A percentile compares a stretch with the other conserved stretches of the same genome.
Evolutionary conservation across 2,888 invertebrate species (phyloP).

Genomic region (Caradrina clavipalpis): DNA sequence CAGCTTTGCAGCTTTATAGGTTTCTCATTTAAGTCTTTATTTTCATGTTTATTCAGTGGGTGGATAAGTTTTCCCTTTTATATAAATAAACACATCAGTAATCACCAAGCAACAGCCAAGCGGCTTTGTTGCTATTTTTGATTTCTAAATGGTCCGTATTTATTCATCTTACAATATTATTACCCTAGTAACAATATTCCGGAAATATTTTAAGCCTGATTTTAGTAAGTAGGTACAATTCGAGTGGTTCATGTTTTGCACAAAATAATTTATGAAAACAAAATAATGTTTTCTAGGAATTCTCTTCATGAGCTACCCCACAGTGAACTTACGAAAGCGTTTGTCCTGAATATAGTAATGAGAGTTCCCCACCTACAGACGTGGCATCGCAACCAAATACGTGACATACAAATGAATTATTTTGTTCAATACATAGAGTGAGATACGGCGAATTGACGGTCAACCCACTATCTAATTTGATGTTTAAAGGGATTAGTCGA

Average conservation of each 20-base stretch:
- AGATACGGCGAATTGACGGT: constrained; percentile 3
- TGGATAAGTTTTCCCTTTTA: no score
- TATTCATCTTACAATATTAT: no score
- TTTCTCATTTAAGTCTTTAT: no score
- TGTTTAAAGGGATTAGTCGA: background rate
- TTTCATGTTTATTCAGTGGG: no score
- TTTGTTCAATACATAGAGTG: constrained; percentile 4
- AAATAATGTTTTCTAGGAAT: constrained; percentile 10
- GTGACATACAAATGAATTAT: constrained; percentile 24
- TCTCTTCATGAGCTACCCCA: constrained; percentile 4
- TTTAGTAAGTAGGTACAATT: no score
- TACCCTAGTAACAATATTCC: no score
- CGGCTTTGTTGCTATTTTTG: no score
- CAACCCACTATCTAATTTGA: constrained; percentile 1
- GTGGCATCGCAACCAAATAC: constrained; percentile 20
- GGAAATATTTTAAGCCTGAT: no score
- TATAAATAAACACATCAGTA: no score
- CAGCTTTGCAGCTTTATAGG: no score
- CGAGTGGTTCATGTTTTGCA: background rate
- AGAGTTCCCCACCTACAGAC: constrained; percentile 13
- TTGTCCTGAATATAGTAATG: constrained; percentile 28
- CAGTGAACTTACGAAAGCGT: constrained; percentile 6
- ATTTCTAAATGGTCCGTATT: no score
- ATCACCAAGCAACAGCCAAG: no score
- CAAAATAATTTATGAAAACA: background rate